Percentiles rank a stretch among this genome's conserved stretches.
phyloP scores from a whole-genome alignment of 2,888 invertebrate species.

The Phengaris arion region DNA sequence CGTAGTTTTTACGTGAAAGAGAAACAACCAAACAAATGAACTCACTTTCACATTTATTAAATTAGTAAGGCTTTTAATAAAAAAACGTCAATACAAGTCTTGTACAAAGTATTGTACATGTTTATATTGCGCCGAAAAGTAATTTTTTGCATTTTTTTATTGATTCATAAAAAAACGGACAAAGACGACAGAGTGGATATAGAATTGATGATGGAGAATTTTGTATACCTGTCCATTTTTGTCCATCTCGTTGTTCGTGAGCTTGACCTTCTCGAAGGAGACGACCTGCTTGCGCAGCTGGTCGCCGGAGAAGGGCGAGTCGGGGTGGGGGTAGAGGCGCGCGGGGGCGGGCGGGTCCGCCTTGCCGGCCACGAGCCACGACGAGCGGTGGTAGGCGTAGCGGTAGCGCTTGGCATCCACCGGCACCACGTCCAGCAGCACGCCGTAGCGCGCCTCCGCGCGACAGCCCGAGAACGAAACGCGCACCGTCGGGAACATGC shows the following conservation, averaged over 20 bases:
- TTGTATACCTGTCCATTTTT: conserved; percentile 91
- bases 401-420: conserved; percentile 97
- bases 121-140: no score
- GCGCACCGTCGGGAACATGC: conserved; percentile 98
- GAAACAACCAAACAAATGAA: no score
- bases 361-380: conserved; percentile 98
- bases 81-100: no score
- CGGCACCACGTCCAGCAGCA: conserved; percentile 97
- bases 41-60: no score
- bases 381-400: conserved; percentile 98
- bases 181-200: not conserved
- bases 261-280: conserved; percentile 98
- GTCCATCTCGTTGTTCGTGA: conserved; percentile 99
- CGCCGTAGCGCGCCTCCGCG: conserved; percentile 92
- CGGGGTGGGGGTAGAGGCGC: conserved; percentile 96
- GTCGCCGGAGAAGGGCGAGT: conserved; percentile 96
- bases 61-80: no score
- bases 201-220: not conserved
- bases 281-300: conserved; percentile 97
- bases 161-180: no score
- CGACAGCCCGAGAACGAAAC: conserved; percentile 93
- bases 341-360: conserved; percentile 98
- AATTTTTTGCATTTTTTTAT: no score
- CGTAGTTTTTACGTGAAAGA: no score
- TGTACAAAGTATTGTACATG: no score